phyloP scores from a whole-genome alignment of 2,113 vertebrate genomes.

The Acinonyx jubatus region DNA sequence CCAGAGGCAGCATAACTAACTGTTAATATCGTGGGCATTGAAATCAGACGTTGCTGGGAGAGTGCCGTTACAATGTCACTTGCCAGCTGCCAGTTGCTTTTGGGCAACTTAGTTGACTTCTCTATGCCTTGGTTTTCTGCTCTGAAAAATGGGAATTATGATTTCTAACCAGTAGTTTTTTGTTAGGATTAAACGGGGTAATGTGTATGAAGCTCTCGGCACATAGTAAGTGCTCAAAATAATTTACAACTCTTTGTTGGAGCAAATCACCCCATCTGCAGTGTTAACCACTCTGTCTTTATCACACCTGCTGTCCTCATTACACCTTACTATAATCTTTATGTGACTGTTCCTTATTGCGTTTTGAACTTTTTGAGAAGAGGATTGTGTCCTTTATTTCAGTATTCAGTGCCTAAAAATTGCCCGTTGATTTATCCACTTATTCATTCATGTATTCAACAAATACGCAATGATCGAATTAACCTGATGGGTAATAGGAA shows the following conservation, averaged over 20 bases:
- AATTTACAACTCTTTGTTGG: not conserved
- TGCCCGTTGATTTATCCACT: not conserved
- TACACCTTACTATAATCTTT: not conserved
- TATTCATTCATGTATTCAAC: not conserved
- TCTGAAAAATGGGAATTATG: not conserved
- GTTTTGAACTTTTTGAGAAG: not conserved
- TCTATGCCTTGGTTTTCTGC: not conserved
- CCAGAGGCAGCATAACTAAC: not conserved
- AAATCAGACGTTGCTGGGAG: not conserved
- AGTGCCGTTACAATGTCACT: not conserved
- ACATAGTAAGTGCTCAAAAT: not conserved
- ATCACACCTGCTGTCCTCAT: not conserved
- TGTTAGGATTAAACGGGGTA: not conserved
- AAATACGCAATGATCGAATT: not conserved
- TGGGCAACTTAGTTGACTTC: not conserved
- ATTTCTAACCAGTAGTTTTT: not conserved
- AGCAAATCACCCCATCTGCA: not conserved
- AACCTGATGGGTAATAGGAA: not conserved
- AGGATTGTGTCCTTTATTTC: not conserved
- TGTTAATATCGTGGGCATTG: not conserved
- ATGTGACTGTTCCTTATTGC: not conserved
- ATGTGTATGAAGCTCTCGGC: not conserved
- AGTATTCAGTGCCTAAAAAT: not conserved
- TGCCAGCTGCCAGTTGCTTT: not conserved
- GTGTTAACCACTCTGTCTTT: not conserved